phyloP scores from a whole-genome alignment of 2,113 vertebrate species.

The Passer montanus region DNA sequence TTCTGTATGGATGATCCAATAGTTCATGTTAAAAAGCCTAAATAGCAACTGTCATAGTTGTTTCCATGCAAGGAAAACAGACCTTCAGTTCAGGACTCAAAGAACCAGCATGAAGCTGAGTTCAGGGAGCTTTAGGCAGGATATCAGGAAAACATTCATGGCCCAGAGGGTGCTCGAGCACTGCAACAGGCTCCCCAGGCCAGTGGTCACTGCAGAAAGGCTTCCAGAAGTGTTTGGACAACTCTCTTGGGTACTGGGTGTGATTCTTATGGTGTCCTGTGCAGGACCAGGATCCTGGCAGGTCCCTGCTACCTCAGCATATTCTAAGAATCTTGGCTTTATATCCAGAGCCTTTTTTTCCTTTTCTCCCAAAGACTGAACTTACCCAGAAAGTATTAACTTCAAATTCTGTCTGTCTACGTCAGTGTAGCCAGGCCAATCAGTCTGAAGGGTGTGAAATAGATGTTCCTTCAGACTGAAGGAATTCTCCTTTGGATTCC shows the following conservation, averaged over 20 bases:
- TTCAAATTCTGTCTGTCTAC: neutral
- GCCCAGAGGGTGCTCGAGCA: neutral
- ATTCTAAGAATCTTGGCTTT: no score
- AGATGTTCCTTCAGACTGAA: conserved; percentile 82
- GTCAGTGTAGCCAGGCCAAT: neutral
- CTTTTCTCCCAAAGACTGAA: neutral
- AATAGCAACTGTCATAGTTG: neutral
- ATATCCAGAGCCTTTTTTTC: neutral
- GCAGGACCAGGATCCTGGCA: no score
- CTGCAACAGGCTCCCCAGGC: neutral
- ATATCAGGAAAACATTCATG: neutral
- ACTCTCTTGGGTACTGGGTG: no score
- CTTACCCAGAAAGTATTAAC: neutral
- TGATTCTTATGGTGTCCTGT: no score
- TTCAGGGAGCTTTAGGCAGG: neutral
- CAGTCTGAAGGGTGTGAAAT: neutral
- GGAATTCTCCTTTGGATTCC: conserved; percentile 90
- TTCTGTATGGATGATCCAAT: neutral
- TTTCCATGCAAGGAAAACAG: no score
- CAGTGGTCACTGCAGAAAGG: neutral
- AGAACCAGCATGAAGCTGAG: neutral
- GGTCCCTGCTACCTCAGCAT: no score
- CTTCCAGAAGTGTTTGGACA: neutral
- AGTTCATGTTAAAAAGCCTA: neutral
- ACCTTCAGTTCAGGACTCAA: neutral